phyloP scores from a whole-genome alignment of 2,888 invertebrate genomes.

The Orchesella flavescens region DNA sequence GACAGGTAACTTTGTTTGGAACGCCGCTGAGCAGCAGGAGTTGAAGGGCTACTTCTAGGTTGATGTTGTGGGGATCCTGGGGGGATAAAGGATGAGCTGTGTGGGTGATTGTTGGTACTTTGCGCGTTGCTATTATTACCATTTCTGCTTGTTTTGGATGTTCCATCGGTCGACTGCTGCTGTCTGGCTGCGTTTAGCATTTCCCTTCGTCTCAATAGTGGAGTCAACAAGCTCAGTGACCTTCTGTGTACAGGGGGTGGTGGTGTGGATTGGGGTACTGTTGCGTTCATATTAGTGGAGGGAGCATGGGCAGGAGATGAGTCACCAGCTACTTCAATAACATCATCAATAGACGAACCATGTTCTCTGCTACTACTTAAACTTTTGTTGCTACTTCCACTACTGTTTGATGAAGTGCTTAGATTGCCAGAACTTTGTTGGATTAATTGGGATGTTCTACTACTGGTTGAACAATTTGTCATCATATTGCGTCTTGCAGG shows the following conservation, averaged over 20 bases:
- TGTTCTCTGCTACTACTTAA: neutral
- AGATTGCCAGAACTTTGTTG: neutral
- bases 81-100: constrained; percentile 69
- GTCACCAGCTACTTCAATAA: constrained; percentile 50
- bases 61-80: constrained; percentile 75
- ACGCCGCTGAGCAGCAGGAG: constrained; percentile 81
- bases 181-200: constrained; percentile 63
- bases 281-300: constrained; percentile 3
- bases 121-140: constrained; percentile 5
- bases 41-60: constrained; percentile 85
- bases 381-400: neutral
- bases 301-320: constrained; percentile 55
- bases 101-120: constrained; percentile 35
- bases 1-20: constrained; percentile 82
- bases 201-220: constrained; percentile 68
- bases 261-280: constrained; percentile 43
- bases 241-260: constrained; percentile 64
- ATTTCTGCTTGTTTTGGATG: constrained; percentile 23
- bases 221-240: constrained; percentile 69
- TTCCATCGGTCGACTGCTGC: constrained; percentile 38
- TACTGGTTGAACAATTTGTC: constrained; percentile 59
- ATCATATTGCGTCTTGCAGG: constrained; percentile 54
- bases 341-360: constrained; percentile 43
- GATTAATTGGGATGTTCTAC: constrained; percentile 21
- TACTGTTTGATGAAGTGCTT: neutral